phyloP scores from a whole-genome alignment of 2,113 vertebrate species.

The Romanogobio albipinnatus region DNA sequence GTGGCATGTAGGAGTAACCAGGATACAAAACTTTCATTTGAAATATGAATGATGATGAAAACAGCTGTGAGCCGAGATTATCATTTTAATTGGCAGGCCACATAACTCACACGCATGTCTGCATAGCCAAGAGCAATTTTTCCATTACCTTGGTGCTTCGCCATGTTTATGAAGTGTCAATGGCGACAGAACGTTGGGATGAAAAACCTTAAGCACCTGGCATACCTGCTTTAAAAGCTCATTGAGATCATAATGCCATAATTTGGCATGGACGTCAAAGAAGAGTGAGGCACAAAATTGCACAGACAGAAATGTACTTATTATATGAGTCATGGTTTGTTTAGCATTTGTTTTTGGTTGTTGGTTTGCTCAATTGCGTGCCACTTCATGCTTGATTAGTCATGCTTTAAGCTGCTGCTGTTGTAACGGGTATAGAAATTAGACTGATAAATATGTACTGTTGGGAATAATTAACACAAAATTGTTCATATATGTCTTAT shows the following conservation, averaged over 20 bases:
- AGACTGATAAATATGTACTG: too few species aligned
- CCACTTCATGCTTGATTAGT: conserved; percentile 47
- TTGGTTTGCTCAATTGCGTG: conserved; percentile 14
- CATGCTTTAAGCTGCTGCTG: conserved; percentile 10
- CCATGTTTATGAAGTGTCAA: conserved; percentile 1
- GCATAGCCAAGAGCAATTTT: neutral
- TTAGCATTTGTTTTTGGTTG: conserved; percentile 42
- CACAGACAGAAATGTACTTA: neutral
- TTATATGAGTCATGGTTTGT: conserved; percentile 36
- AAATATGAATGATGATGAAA: neutral
- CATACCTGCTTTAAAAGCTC: conserved; percentile 11
- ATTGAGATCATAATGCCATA: neutral
- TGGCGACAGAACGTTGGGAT: neutral
- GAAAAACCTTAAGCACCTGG: neutral
- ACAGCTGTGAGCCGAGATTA: neutral
- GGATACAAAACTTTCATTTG: conserved; percentile 1
- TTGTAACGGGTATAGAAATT: too few species aligned
- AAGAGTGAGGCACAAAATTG: neutral
- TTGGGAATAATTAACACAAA: too few species aligned
- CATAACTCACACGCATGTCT: neutral
- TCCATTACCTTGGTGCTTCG: neutral
- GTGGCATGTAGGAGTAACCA: neutral
- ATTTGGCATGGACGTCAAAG: neutral
- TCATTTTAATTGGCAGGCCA: neutral
- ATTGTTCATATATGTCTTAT: too few species aligned